Base-by-base conservation (phyloP, 1,140 invertebrate species). In the Leptopilina boulardi region DNA sequence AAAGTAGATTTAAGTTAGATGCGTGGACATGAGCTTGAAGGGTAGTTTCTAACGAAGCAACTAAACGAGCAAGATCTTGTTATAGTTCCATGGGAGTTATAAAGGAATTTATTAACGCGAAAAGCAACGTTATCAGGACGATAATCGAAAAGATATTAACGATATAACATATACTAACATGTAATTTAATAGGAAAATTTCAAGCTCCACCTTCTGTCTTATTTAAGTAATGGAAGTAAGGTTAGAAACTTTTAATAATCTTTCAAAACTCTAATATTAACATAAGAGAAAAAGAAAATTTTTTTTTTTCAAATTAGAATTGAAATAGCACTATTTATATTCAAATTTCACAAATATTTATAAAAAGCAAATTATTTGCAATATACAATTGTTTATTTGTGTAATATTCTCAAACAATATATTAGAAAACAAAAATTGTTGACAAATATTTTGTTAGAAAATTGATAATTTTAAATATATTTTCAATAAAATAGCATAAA, bases 31-130 rank as follows among this genome's bases (percentile, higher is more conserved):
- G 26, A 66, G 15, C 11, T 26, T 66, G 15, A 15, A 66, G 23
- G 23, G 26, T 66, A 34, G 21, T 66, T 66, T 66, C 26, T 30
- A 66, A 66, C 23, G 59, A 66, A 30, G 59, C 26, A 15, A 30
- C 13, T 66, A 30, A 26, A 51, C 47, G 47, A 51, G 21, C 9
- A 66, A 30, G 23, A 66, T 66, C 59, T 34, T n/a, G 59, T 66
- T 66, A 66, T 66, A 66, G 23, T 66, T 30, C 3, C 26, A 30
- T 26, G 8, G 59, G 11, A 30, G 59, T 34, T 66, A 34, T 66
- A 66, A 66, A 34, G 13, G 59, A 13, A 66, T 66, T 66, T 66
- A 34, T 34, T 66, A 34, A 66, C 26, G 59, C 59, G 26, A 38
- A 66, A 15, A 66, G 23, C 21, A 66, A 10, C 23, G 34, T 38